phyloP scores from a whole-genome alignment of 2,797 vertebrate species.

The Acanthurus leucopareius region DNA sequence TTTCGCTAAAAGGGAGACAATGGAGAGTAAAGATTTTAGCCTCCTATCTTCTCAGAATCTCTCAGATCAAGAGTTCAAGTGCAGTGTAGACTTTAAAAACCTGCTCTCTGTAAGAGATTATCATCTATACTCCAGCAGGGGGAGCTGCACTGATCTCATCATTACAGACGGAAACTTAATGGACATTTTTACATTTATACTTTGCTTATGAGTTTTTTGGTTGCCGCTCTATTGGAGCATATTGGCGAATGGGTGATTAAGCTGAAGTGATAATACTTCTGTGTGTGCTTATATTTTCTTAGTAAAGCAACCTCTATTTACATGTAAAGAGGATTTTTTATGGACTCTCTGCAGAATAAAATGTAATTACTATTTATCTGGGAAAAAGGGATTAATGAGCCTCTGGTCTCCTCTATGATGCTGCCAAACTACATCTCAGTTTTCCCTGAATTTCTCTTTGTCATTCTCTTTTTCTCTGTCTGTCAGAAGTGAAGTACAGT shows the following conservation, averaged over 20 bases:
- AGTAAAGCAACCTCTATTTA: background rate
- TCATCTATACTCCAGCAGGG: slow-evolving; percentile 61
- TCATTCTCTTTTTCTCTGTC: background rate
- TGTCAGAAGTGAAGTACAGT: slow-evolving; percentile 17
- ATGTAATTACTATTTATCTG: background rate
- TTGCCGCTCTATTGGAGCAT: background rate
- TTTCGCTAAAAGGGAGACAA: background rate
- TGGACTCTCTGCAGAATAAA: background rate
- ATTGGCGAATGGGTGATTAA: background rate
- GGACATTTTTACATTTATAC: slow-evolving; percentile 1
- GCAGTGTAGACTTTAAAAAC: slow-evolving; percentile 19
- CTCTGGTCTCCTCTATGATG: background rate
- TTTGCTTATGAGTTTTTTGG: background rate
- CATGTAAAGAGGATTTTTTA: background rate
- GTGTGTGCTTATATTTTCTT: background rate
- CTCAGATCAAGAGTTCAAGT: slow-evolving; percentile 25
- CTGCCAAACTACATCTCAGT: background rate
- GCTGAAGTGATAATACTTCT: background rate
- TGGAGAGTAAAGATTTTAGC: background rate
- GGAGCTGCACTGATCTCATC: slow-evolving; percentile 52
- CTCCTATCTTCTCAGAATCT: slow-evolving; percentile 8
- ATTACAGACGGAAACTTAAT: slow-evolving; percentile 18
- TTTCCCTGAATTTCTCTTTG: background rate
- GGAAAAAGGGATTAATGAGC: background rate
- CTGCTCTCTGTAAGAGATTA: background rate